These are phyloP conservation scores for Thaleichthys pacificus DNA, from an alignment of 2,797 vertebrate genomes.

Conservation along the genomic window DNA sequence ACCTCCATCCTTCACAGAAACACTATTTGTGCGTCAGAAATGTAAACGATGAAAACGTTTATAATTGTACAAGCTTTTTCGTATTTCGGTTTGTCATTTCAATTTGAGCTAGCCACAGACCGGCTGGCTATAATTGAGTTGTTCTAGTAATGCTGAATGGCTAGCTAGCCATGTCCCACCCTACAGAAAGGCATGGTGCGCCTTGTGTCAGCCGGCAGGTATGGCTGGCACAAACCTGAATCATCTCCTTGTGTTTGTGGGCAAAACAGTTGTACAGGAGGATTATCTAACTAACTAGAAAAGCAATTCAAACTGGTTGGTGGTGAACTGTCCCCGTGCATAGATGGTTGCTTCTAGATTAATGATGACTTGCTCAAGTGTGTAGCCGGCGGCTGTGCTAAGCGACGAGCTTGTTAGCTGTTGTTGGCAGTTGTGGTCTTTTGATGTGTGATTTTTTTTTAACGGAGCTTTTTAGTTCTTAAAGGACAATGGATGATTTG, in stretches of 20 bases:
- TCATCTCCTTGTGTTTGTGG: too few species aligned
- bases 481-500: too few species aligned
- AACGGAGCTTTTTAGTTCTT: too few species aligned
- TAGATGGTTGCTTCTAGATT: background rate
- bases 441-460: background rate
- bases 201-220: background rate
- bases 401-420: conserved; percentile 40
- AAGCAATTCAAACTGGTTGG: background rate
- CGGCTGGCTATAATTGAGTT: conserved; percentile 6
- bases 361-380: background rate
- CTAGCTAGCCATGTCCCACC: background rate
- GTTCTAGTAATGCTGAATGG: background rate
- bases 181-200: background rate
- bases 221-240: background rate
- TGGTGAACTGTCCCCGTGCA: background rate
- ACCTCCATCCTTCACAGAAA: accelerated
- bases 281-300: background rate
- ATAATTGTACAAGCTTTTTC: background rate
- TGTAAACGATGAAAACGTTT: background rate
- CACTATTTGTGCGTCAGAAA: background rate
- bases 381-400: background rate
- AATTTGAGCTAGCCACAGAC: background rate
- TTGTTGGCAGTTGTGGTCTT: background rate
- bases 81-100: conserved; percentile 3
- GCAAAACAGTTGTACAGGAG: too few species aligned